These are phyloP conservation scores for Cryptoblepharus egeriae DNA, from an alignment of 2,797 vertebrate species.

Conservation along the genomic window DNA sequence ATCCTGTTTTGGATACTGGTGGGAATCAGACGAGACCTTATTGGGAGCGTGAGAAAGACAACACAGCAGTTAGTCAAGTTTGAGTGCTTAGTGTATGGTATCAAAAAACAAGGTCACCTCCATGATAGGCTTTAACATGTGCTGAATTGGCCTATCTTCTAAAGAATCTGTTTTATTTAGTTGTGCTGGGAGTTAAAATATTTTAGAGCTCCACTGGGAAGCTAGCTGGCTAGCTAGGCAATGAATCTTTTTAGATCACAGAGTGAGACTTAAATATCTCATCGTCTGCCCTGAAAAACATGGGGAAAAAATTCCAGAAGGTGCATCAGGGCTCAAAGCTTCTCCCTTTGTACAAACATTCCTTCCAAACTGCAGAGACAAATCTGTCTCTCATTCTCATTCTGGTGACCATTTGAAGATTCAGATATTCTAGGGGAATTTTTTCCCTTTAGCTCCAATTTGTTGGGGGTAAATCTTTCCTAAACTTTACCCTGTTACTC, in stretches of 20 bases:
- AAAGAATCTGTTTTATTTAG: slow-evolving; percentile 65
- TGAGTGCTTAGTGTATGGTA: background rate
- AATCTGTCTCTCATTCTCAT: background rate
- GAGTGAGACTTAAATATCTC: slow-evolving; percentile 38
- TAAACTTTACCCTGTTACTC: background rate
- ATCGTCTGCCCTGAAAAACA: slow-evolving; percentile 57
- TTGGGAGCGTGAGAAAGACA: background rate
- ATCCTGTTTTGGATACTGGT: background rate
- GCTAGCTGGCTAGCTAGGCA: slow-evolving; percentile 55
- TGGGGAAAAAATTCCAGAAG: no score
- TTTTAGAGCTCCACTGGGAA: slow-evolving; percentile 33
- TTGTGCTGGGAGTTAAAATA: slow-evolving; percentile 59
- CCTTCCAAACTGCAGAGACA: background rate
- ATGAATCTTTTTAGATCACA: slow-evolving; percentile 26
- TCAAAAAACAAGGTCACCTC: slow-evolving; percentile 16
- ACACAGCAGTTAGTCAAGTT: background rate
- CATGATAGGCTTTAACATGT: slow-evolving; percentile 15
- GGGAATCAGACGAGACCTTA: background rate
- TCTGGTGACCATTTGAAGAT: no score
- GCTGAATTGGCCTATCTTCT: slow-evolving; percentile 64
- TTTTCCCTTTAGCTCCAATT: background rate
- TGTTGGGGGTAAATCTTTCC: no score
- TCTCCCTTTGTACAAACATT: slow-evolving; percentile 45
- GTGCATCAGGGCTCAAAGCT: slow-evolving; percentile 44
- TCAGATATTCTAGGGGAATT: background rate